Conservation (phyloP, 2,797 vertebrate genomes). For the Sebastes variabilis region DNA sequence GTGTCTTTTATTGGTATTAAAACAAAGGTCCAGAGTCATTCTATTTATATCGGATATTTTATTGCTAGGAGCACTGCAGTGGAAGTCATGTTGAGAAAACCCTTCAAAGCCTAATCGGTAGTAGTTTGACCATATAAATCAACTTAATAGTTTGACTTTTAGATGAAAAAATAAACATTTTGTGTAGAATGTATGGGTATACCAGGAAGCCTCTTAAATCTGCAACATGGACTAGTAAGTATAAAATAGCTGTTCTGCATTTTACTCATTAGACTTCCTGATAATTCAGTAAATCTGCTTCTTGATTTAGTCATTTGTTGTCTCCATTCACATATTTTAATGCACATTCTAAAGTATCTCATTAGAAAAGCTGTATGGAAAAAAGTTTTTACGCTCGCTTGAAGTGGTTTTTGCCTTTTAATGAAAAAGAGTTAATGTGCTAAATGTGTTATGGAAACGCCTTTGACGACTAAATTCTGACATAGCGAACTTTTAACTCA, state of each 20-base stretch:
- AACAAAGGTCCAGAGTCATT: neutral
- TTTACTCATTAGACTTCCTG: neutral
- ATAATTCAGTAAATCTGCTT: neutral
- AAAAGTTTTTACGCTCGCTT: too few species aligned
- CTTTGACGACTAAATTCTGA: too few species aligned
- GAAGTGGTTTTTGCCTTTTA: too few species aligned
- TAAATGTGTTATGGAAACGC: neutral
- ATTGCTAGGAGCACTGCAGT: neutral
- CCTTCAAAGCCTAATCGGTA: neutral
- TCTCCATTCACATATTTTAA: neutral
- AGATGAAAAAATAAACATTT: neutral
- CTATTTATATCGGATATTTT: neutral
- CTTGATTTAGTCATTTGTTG: neutral
- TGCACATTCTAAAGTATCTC: too few species aligned
- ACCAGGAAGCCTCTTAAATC: neutral
- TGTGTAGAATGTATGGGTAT: neutral
- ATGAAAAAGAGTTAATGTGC: too few species aligned
- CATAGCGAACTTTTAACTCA: too few species aligned
- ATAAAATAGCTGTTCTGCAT: neutral
- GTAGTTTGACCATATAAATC: neutral
- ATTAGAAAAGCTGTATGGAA: too few species aligned
- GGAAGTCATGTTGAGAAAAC: neutral
- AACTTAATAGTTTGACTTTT: neutral
- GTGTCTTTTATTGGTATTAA: neutral
- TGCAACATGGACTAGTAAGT: neutral